Base-by-base conservation (phyloP, 2,888 invertebrate species). In the Hydropsyche betteni region DNA sequence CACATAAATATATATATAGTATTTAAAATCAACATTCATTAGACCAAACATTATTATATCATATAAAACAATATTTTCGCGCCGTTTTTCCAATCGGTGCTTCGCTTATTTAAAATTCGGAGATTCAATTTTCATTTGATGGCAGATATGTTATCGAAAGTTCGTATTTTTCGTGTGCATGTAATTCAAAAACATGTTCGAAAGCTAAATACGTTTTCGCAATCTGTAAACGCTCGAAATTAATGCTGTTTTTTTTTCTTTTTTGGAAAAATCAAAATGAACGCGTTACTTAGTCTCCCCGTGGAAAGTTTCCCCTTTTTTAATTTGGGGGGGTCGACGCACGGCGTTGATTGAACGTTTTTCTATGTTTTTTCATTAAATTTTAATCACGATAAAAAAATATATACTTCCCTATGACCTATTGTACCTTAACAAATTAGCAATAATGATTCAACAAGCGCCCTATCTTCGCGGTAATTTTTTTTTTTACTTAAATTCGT, bases 1-100 rank as follows among this genome's bases (percentile, higher is more conserved):
- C 73, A 68, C 69, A 77, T 74, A 75, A 44, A 75, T 75, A 77
- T 74, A 75, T 75, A 77, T 64, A 14, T 8, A 5, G 12, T 55
- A 24, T 55, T 55, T 75, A 75, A 74, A 75, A 75, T 77, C 68
- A 51, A 77, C 69, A 34, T 73, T 75, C 36, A 64, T 24, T 69
- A 73, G 73, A 73, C 75, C 69, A 75, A 77, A 74, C 77, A 77
- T 75, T 34, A 77, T 75, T 64, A 73, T 74, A 75, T 52, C 75
- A 68, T 64, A 61, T 58, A 34, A 44, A 64, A 64, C 64, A 64
- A 61, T 61, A 70, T 70, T 52, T 36, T 53, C 14, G 33, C 38
- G 55, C 16, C 36, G 33, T 10, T 72, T 68, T 55, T 72, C 24
- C 24, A 24, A 24, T 24, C 24, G 24, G 24, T 24, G 24, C 24